Evolutionary conservation across 64 coral and sea anemone genomes (phyloP).

Genomic region (Stichodactyla mertensii): DNA sequence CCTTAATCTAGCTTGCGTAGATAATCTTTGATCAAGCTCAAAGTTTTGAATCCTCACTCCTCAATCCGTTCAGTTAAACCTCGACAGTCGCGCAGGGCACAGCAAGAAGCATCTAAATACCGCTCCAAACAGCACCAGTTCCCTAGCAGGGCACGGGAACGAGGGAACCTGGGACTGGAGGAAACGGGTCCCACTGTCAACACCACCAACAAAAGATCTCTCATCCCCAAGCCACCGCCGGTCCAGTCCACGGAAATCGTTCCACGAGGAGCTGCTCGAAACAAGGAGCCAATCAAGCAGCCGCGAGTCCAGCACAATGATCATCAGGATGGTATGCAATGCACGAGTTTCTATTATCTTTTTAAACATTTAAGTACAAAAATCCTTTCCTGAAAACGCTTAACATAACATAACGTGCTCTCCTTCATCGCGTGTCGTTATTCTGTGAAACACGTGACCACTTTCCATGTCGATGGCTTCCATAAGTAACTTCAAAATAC

Average conservation of each 20-base stretch:
- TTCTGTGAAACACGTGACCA: neutral
- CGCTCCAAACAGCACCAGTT: conserved; percentile 43
- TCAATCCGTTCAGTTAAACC: conserved; percentile 62
- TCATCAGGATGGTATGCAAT: neutral
- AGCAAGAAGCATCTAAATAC: conserved; percentile 60
- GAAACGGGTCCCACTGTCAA: neutral
- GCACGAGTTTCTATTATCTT: neutral
- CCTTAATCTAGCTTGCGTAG: neutral
- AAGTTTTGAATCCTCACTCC: neutral
- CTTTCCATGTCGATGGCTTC: too few species aligned
- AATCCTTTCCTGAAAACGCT: neutral
- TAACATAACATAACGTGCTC: neutral
- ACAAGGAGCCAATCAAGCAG: neutral
- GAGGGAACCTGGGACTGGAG: conserved; percentile 32
- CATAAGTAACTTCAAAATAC: too few species aligned
- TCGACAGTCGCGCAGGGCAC: conserved; percentile 61
- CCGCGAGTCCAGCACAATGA: neutral
- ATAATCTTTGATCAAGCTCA: neutral
- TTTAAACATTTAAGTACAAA: neutral
- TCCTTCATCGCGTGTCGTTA: neutral
- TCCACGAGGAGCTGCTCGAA: conserved; percentile 5
- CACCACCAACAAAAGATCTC: neutral
- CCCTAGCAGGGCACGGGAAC: conserved; percentile 19
- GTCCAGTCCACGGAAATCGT: neutral
- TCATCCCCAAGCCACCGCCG: neutral